These are phyloP conservation scores for Micropoecilia bifurca DNA, from an alignment of 2,797 vertebrate species.

Conservation along the genomic window DNA sequence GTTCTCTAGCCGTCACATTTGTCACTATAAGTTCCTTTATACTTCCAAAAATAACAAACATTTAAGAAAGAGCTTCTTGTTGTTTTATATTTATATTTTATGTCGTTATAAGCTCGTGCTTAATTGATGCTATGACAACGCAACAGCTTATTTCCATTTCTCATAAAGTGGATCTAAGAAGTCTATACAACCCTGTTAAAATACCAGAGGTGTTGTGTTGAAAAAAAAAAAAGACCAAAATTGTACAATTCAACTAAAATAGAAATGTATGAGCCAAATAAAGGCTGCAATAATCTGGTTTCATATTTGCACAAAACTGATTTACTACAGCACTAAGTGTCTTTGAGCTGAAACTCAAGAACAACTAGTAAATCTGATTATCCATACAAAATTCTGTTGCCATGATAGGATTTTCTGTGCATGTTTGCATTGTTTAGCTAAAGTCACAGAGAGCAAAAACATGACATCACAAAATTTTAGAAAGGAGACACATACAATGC, in stretches of 20 bases:
- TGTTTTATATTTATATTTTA: not conserved
- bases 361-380: not conserved
- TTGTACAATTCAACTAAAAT: not conserved
- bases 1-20: constrained; percentile 59
- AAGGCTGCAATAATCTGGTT: not conserved
- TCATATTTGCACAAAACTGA: not conserved
- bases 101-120: not conserved
- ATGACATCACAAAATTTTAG: not conserved
- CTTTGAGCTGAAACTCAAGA: not conserved
- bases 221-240: not conserved
- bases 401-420: not conserved
- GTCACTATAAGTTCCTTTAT: constrained; percentile 58
- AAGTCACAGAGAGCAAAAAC: not conserved
- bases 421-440: not conserved
- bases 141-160: not conserved
- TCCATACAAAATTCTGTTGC: not conserved
- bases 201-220: not conserved
- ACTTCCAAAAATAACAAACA: constrained; percentile 45
- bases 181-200: not conserved
- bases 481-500: not conserved
- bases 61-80: constrained; percentile 21
- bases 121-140: not conserved
- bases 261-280: not conserved
- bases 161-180: not conserved
- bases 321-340: not conserved